Conservation (phyloP, 2,113 vertebrate species). For the Pipa parva region DNA sequence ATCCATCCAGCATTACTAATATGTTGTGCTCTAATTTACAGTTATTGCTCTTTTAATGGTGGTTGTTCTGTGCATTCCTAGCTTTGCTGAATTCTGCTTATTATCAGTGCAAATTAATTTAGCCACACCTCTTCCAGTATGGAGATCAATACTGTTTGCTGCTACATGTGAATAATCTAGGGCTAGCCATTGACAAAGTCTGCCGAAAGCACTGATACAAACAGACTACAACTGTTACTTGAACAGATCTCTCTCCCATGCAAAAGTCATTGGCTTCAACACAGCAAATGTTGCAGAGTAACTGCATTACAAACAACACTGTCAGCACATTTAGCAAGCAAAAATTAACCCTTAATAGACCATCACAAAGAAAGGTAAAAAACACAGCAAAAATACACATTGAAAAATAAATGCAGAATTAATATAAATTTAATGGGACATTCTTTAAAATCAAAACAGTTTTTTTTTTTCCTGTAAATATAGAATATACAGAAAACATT, state of each 20-base stretch:
- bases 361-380: not conserved
- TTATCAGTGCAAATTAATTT: not conserved
- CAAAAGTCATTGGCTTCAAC: not conserved
- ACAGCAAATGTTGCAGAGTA: not conserved
- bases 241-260: not conserved
- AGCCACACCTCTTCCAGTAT: not conserved
- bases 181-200: not conserved
- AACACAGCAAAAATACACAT: not conserved
- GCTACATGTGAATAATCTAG: not conserved
- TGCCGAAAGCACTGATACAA: constrained; percentile 5
- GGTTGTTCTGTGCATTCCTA: no score
- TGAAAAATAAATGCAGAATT: not conserved
- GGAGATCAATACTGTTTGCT: constrained; percentile 12
- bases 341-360: not conserved
- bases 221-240: not conserved
- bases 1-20: no score
- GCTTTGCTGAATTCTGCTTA: not conserved
- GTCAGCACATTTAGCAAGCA: not conserved
- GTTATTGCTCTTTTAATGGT: no score
- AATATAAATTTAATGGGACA: no score
- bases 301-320: not conserved
- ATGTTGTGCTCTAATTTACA: no score
- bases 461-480: no score
- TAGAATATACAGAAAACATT: no score
- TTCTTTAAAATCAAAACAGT: no score